Evolutionary conservation across 2,797 vertebrate species (phyloP), one percentile per base, ranked within the genome.

Genomic region (Toxotes lorentzi): DNA sequence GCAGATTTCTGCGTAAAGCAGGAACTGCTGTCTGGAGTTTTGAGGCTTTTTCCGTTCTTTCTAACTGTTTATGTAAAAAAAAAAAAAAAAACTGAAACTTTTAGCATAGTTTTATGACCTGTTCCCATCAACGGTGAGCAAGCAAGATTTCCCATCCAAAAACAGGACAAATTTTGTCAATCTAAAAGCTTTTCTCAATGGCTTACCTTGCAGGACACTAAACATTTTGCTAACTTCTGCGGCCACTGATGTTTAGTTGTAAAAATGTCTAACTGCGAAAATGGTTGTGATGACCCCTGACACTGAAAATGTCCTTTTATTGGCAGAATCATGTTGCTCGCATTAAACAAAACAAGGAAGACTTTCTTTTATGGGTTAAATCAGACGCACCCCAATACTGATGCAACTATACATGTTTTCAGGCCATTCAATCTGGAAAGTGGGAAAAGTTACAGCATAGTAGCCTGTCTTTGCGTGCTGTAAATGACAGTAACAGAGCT

Each of bases 371-470:
- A 43, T 17, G 27, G 24, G 7, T 57, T 34, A 12, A 48, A 35
- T 50, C 21, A 48, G 8, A 47, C 3, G 10, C 41, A 50, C 10
- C 9, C 17, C 5, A 14, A 14, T 5, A 50, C 24, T 7, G 45
- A 2, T 47, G 10, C 23, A 24, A 35, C 2, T 54, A 16, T 63
- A 30, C 4, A 35, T 35, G 7, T 8, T 35, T 35, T 43, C 30
- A 21, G 27, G 27, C 27, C 27, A 30, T 30, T 30, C 3, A 30
- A 30, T 30, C 27, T 30, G 27, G 27, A 47, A 61, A 54, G 9
- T 76, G 17, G 23, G 41, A 12, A 61, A 75, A 62, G 35, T 61
- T 60, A 50, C 59, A 50, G 53, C 38, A 47, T 24, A 23, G 48
- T 35, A 32, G 40, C 5, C 48, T 17, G 23, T 45, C n/a, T 54